Percentiles rank a stretch among this genome's conserved stretches.
These are phyloP conservation scores for Catotricha subobsoleta DNA, from an alignment of 2,888 invertebrate genomes.

Conservation along the genomic window DNA sequence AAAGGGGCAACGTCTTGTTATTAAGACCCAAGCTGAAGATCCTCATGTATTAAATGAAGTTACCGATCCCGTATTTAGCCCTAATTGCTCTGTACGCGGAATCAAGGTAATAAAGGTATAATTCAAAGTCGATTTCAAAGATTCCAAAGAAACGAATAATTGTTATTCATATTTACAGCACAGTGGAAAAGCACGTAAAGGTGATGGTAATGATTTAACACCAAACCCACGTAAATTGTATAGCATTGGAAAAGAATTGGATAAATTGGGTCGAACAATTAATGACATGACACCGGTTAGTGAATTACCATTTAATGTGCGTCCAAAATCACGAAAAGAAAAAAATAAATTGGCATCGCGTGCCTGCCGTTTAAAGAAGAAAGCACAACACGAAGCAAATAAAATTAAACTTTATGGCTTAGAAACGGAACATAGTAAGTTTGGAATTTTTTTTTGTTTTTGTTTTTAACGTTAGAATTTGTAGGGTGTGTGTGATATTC, in stretches of 20 bases:
- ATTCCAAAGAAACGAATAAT: conserved; percentile 6
- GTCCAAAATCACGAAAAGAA: conserved; percentile 89
- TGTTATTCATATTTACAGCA: conserved; percentile 18
- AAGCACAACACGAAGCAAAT: conserved; percentile 97
- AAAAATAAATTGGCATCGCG: conserved; percentile 95
- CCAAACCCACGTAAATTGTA: conserved; percentile 86
- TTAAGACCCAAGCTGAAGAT: conserved; percentile 72
- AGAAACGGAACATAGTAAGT: conserved; percentile 86
- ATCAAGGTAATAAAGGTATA: conserved; percentile 48
- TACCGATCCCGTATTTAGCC: conserved; percentile 92
- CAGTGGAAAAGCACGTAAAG: conserved; percentile 82
- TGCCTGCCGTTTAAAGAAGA: conserved; percentile 93
- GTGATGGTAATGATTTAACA: conserved; percentile 93
- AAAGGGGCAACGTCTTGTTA: conserved; percentile 75
- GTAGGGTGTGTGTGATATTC: background rate
- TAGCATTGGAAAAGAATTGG: conserved; percentile 79
- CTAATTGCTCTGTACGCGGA: conserved; percentile 74
- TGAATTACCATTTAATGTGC: conserved; percentile 72
- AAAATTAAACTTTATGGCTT: conserved; percentile 89
- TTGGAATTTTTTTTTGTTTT: conserved; percentile 8
- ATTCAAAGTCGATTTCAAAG: conserved; percentile 9
- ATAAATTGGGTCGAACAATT: conserved; percentile 76
- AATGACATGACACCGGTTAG: conserved; percentile 93
- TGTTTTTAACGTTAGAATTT: background rate
- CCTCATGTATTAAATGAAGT: conserved; percentile 81